Evolutionary conservation across 2,113 vertebrate genomes (phyloP), one percentile per base, ranked within the genome.

Genomic region (Triplophysa tibetana): DNA sequence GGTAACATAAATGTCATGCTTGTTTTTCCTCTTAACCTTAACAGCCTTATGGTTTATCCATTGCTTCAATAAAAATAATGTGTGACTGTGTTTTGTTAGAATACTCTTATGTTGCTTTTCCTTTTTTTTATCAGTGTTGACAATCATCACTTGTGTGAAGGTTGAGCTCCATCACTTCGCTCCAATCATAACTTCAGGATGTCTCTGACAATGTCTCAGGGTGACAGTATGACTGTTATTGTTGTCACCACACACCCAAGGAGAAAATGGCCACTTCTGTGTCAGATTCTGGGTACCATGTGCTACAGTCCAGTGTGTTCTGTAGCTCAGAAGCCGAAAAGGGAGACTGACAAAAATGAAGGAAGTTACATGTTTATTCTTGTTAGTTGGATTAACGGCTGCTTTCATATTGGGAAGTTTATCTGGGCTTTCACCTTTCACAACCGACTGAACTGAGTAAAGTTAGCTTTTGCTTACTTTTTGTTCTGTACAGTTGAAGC

Each of bases 231-330:
- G n/a, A n/a, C n/a, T n/a, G n/a, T n/a, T n/a, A n/a, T n/a, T n/a
- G n/a, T n/a, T n/a, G n/a, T n/a, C n/a, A n/a, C n/a, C n/a, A n/a
- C n/a, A n/a, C n/a, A n/a, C n/a, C n/a, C n/a, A n/a, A n/a, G n/a
- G n/a, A n/a, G n/a, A n/a, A n/a, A n/a, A n/a, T n/a, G n/a, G n/a
- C n/a, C n/a, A n/a, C n/a, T n/a, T n/a, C n/a, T n/a, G n/a, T n/a
- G n/a, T 23, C 91, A 93, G 78, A 80, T 92, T 63, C 9, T 91
- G 38, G 81, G 75, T 26, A 19, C 16, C 1, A 63, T 91, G 16
- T 92, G 90, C 84, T 92, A 78, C 88, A 91, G 84, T 70, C 91
- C 90, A 0, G 29, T 73, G 13, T 89, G 86, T 83, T 81, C 68
- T 0, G 81, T 89, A 81, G 91, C 91, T 60, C 61, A 77, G 70